Evolutionary conservation across 2,797 vertebrate species (phyloP), one percentile per base, ranked within the genome.

Genomic region (Iguana delicatissima): DNA sequence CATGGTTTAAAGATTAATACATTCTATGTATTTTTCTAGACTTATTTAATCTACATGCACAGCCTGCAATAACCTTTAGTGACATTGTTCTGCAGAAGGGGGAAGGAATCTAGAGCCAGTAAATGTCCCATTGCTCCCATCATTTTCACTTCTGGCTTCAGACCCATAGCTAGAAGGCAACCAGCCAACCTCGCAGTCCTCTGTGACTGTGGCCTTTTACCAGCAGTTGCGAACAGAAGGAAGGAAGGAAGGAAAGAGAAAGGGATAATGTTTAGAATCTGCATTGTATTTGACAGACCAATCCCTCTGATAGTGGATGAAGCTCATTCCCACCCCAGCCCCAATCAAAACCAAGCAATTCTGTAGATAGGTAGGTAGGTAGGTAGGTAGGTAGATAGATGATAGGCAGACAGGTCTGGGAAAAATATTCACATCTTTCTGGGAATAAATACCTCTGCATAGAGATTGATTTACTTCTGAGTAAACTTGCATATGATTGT

Each of bases 121-220:
- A 32, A 85, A 94, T 82, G 85, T 89, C 84, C 59, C 38, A 4
- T 10, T 0, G 7, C 46, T 73, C 0, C 74, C 67, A 50, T 35
- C 84, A 87, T 85, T 14, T 89, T 62, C 88, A 84, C 86, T 92
- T n/a, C 85, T 92, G 93, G 90, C 90, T 88, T 80, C 72, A 4
- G 0, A 0, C 6, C n/a, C 5, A 0, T 0, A 16, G 29, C 50
- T 88, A 91, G 89, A 93, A 93, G 94, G 86, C 94, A 94, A 67
- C 3, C 67, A 38, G 89, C 88, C 89, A 92, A 32, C 32, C 79
- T 0, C 0, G 38, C 0, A 82, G 0, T n/a, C 38, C 1, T 35
- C 84, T 14, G 5, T 62, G 92, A n/a, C 72, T 1, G 1, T 82
- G 90, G 85, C 87, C 59, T 89, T 9, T 81, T 80, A 84, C 55